Evolutionary conservation across 2,797 vertebrate genomes (phyloP).

Genomic region (Nyctibius grandis): DNA sequence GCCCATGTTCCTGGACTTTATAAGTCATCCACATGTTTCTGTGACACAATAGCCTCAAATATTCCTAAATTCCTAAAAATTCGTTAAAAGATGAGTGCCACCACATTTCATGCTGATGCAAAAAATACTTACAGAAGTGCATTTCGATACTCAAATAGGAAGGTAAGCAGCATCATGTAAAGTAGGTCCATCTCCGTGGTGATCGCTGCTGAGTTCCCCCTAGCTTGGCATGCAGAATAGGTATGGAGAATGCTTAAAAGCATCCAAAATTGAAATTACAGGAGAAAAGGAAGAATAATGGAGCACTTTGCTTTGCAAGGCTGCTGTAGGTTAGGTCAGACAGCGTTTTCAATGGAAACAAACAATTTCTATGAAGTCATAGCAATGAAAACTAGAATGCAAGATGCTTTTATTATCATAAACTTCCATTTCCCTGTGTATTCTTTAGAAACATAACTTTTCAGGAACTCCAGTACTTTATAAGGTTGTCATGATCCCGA

Average conservation of each 20-base stretch:
- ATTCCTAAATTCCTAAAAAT: not conserved
- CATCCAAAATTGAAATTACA: not conserved
- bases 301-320: not conserved
- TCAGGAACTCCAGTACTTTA: not conserved
- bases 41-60: not conserved
- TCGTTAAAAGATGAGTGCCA: not conserved
- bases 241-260: not conserved
- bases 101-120: too few species aligned
- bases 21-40: not conserved
- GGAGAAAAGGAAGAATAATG: not conserved
- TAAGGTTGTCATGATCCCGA: not conserved
- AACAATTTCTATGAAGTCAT: not conserved
- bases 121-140: not conserved
- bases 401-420: not conserved
- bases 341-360: not conserved
- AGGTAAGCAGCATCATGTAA: not conserved
- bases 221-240: not conserved
- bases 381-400: not conserved
- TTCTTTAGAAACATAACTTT: not conserved
- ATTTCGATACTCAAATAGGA: rapidly evolving
- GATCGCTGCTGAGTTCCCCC: not conserved
- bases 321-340: not conserved
- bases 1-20: not conserved
- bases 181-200: not conserved
- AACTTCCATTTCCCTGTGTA: not conserved